Percentiles rank a stretch among this genome's conserved stretches.
Evolutionary conservation across 1,140 invertebrate genomes (phyloP).

Genomic region (Steinernema feltiae): DNA sequence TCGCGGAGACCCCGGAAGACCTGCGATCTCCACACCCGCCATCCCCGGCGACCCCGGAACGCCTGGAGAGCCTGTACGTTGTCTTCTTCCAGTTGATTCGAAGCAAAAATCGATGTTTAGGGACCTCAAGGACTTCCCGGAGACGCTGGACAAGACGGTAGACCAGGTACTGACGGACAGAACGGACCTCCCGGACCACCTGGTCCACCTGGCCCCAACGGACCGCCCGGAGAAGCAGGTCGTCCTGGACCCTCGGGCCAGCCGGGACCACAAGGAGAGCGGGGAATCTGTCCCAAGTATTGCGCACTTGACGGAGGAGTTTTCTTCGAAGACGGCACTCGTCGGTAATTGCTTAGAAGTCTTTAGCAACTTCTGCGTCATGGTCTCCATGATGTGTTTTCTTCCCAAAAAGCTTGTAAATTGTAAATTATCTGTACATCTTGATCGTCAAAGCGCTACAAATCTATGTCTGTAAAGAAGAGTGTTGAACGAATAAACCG

Average conservation of each 20-base stretch:
- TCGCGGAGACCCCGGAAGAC: slow-evolving; percentile 54
- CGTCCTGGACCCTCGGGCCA: slow-evolving; percentile 40
- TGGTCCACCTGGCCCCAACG: slow-evolving; percentile 35
- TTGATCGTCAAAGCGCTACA: neutral
- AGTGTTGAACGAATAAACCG: neutral
- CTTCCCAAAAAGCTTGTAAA: slow-evolving; percentile 1
- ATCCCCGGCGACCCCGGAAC: slow-evolving; percentile 54
- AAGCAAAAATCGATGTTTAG: neutral
- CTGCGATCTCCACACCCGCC: slow-evolving; percentile 56
- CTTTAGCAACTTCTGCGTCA: neutral
- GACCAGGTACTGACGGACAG: slow-evolving; percentile 19
- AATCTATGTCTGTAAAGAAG: slow-evolving; percentile 2
- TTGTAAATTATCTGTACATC: slow-evolving; percentile 4
- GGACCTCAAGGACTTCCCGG: slow-evolving; percentile 29
- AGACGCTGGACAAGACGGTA: slow-evolving; percentile 34
- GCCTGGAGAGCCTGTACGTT: slow-evolving; percentile 46
- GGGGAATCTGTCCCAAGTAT: slow-evolving; percentile 47
- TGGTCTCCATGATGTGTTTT: slow-evolving; percentile 2
- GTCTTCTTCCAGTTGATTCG: neutral
- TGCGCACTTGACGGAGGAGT: slow-evolving; percentile 46
- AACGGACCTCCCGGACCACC: slow-evolving; percentile 45
- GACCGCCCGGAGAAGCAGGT: slow-evolving; percentile 39
- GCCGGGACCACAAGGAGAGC: slow-evolving; percentile 41
- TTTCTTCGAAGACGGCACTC: slow-evolving; percentile 46
- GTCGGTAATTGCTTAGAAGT: slow-evolving; percentile 29